Base-by-base conservation (phyloP, 2,113 vertebrate species). In the Phaetusa simplex region DNA sequence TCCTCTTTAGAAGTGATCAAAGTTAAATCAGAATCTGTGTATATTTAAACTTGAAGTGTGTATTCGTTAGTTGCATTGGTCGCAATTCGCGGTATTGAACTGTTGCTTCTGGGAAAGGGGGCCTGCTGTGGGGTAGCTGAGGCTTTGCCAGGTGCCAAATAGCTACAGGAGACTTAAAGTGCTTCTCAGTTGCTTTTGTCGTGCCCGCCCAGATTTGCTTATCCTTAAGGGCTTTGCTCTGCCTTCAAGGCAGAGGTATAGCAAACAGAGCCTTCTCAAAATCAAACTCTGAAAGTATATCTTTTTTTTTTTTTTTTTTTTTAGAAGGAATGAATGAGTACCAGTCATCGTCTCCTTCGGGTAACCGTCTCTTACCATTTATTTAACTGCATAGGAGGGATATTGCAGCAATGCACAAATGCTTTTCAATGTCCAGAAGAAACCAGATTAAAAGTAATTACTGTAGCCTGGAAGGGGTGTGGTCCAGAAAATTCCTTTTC, bases 51-150 rank as follows among this genome's bases (percentile, higher is more conserved):
- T 45, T 12, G 2, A 52, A 19, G 6, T 2, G 9, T 34, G 8
- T 20, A 4, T 64, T 36, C 0, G 0, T 38, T 24, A 2, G 27
- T 1, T 30, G 22, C 8, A 2, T 27, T 29, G 38, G 43, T 82
- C 34, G 30, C 29, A 11, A 1, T 20, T 40, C 56, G 66, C 40
- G 2, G 40, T 8, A 7, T 4, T 20, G 34, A 71, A 7, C 42
- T 67, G 29, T 18, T 21, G 42, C 6, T 52, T 5, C 50, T 4
- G 24, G 40, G 40, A 52, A 45, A 14, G 34, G 3, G n/a, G 18
- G 14, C 18, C 34, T 2, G 2, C 53, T 69, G 49, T 0, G 2
- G 67, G 26, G 2, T 1, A 49, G 82, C 69, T 1, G 4, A 2
- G 45, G 45, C 42, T 55, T 45, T 62, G 40, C 3, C 3, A 23